Percentiles rank a stretch among this genome's conserved stretches.
Evolutionary conservation across 2,113 vertebrate genomes (phyloP).

Genomic region (Ammodytes marinus): DNA sequence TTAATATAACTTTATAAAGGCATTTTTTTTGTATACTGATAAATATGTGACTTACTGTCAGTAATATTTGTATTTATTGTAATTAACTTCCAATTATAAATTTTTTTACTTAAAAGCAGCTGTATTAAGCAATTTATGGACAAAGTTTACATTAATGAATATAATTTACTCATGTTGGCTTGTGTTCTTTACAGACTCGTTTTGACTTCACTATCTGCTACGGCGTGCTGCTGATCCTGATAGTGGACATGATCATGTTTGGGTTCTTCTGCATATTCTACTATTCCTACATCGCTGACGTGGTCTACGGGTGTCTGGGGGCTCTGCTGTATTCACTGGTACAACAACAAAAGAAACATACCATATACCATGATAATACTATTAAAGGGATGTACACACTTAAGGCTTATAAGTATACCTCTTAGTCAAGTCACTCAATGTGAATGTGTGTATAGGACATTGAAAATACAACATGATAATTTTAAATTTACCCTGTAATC

Average conservation of each 20-base stretch:
- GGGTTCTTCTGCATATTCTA: slow-evolving; percentile 80
- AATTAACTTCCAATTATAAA: not conserved
- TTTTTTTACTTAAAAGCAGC: not conserved
- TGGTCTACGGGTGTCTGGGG: slow-evolving; percentile 81
- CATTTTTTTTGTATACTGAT: not conserved
- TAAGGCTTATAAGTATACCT: too few species aligned
- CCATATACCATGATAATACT: not conserved
- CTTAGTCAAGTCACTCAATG: too few species aligned
- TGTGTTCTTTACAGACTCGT: slow-evolving; percentile 69
- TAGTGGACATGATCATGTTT: slow-evolving; percentile 78
- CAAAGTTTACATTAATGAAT: not conserved
- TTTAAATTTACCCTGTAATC: too few species aligned
- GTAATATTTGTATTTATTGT: not conserved
- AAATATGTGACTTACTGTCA: not conserved
- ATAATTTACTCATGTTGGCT: not conserved
- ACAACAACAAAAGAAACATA: not conserved
- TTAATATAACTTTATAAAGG: too few species aligned
- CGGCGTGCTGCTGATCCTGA: slow-evolving; percentile 71
- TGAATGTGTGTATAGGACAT: too few species aligned
- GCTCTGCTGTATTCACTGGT: slow-evolving; percentile 83
- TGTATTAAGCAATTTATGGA: not conserved
- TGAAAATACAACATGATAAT: too few species aligned
- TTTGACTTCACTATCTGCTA: slow-evolving; percentile 77
- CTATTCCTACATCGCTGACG: slow-evolving; percentile 62
- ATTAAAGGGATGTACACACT: not conserved